These are phyloP conservation scores for Temnothorax curvispinosus DNA, from an alignment of 1,140 invertebrate species.

Conservation along the genomic window DNA sequence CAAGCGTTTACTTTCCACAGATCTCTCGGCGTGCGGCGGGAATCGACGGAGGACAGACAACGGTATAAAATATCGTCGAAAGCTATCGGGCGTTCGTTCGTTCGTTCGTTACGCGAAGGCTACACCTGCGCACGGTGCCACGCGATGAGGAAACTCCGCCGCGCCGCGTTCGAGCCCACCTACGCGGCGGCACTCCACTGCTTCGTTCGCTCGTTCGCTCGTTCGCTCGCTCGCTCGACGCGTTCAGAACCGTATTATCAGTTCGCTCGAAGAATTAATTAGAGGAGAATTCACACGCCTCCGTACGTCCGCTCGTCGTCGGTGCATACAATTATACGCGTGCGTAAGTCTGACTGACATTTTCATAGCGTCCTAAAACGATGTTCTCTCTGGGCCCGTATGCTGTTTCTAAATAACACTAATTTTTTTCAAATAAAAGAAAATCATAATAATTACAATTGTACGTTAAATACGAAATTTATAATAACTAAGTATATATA, in stretches of 20 bases:
- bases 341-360: neutral
- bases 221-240: slow-evolving; percentile 57
- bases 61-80: slow-evolving; percentile 76
- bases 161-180: slow-evolving; percentile 69
- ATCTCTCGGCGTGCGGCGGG: slow-evolving; percentile 37
- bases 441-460: neutral
- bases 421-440: neutral
- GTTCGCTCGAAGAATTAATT: slow-evolving; percentile 76
- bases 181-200: slow-evolving; percentile 74
- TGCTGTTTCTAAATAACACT: neutral
- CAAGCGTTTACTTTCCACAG: slow-evolving; percentile 68
- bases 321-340: slow-evolving; percentile 30
- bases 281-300: slow-evolving; percentile 76
- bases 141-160: slow-evolving; percentile 72
- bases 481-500: neutral
- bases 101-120: slow-evolving; percentile 71
- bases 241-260: slow-evolving; percentile 71
- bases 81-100: slow-evolving; percentile 59
- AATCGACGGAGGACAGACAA: slow-evolving; percentile 62
- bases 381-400: neutral
- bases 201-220: slow-evolving; percentile 5
- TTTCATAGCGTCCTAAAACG: neutral
- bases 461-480: neutral
- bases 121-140: slow-evolving; percentile 73
- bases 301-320: slow-evolving; percentile 60